phyloP scores from a whole-genome alignment of 2,888 invertebrate genomes.

The Conistra vaccinii region DNA sequence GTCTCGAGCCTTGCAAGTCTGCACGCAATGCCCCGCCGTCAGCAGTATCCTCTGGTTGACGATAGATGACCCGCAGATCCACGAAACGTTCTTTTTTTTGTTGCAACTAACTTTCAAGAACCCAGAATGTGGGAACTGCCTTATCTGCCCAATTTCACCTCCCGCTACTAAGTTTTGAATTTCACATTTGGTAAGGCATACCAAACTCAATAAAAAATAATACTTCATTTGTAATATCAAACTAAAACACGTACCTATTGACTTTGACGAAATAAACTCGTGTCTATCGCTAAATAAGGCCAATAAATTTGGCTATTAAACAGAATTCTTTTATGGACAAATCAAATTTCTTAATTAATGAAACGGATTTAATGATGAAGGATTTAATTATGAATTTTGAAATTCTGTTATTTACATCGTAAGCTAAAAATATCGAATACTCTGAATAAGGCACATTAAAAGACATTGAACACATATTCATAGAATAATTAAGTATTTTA shows the following conservation, averaged over 20 bases:
- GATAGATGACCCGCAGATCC: conserved; percentile 3
- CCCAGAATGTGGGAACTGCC: conserved; percentile 9
- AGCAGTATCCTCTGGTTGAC: conserved; percentile 12
- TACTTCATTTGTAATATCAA: conserved; percentile 1
- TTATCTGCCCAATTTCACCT: neutral
- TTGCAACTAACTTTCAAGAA: neutral
- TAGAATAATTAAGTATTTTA: too few relatives aligned
- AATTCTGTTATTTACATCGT: neutral
- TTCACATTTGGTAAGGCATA: neutral
- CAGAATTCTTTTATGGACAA: neutral
- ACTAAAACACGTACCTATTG: neutral
- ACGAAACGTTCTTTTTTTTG: fast-evolving
- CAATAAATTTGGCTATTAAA: neutral
- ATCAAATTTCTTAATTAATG: neutral
- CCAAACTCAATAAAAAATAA: conserved; percentile 7
- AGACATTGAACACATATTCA: too few relatives aligned
- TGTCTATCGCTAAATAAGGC: too few relatives aligned
- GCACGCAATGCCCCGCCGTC: conserved; percentile 11
- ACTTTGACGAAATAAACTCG: neutral
- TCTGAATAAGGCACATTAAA: neutral
- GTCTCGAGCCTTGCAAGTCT: fast-evolving
- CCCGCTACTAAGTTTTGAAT: neutral
- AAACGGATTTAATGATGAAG: conserved; percentile 1
- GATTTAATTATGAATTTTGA: too few relatives aligned
- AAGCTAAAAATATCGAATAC: neutral